These are phyloP conservation scores for Anoplius nigerrimus DNA, from an alignment of 2,888 invertebrate genomes.

Conservation along the genomic window DNA sequence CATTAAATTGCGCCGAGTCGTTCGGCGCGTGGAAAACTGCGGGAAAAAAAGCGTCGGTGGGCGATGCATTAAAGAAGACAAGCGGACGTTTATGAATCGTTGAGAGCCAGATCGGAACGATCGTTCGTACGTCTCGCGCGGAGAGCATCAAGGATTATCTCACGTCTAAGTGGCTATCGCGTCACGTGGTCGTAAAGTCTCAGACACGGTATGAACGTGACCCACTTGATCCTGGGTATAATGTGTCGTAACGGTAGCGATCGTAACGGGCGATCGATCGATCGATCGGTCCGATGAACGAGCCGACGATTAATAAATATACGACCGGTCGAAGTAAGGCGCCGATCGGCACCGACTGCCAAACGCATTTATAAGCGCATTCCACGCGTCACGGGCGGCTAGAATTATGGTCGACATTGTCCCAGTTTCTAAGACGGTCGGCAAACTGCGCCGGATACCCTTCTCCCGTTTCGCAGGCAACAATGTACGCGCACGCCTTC, in stretches of 20 bases:
- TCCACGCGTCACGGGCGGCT: constrained; percentile 41
- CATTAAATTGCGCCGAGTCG: neutral
- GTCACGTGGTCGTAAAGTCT: constrained; percentile 38
- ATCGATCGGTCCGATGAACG: constrained; percentile 33
- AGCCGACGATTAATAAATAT: constrained; percentile 52
- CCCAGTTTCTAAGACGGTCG: constrained; percentile 45
- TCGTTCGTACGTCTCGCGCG: constrained; percentile 1
- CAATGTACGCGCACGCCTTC: constrained; percentile 21
- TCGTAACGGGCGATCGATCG: constrained; percentile 36
- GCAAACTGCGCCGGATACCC: constrained; percentile 31
- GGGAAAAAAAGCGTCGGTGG: too few relatives aligned
- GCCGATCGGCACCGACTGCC: constrained; percentile 27
- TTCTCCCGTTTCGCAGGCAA: constrained; percentile 37
- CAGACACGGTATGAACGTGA: constrained; percentile 42
- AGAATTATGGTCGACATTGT: constrained; percentile 58
- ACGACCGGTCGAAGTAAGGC: constrained; percentile 25
- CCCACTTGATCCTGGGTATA: constrained; percentile 51
- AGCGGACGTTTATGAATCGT: constrained; percentile 8
- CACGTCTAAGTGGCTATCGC: constrained; percentile 26
- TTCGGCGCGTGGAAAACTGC: neutral
- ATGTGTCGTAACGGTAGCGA: constrained; percentile 43
- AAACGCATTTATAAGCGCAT: constrained; percentile 35
- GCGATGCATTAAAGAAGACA: too few relatives aligned
- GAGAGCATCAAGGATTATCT: constrained; percentile 38
- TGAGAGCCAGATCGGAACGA: constrained; percentile 17